Base-by-base conservation (phyloP, 2,797 vertebrate species). In the Poeciliopsis presidionis region DNA sequence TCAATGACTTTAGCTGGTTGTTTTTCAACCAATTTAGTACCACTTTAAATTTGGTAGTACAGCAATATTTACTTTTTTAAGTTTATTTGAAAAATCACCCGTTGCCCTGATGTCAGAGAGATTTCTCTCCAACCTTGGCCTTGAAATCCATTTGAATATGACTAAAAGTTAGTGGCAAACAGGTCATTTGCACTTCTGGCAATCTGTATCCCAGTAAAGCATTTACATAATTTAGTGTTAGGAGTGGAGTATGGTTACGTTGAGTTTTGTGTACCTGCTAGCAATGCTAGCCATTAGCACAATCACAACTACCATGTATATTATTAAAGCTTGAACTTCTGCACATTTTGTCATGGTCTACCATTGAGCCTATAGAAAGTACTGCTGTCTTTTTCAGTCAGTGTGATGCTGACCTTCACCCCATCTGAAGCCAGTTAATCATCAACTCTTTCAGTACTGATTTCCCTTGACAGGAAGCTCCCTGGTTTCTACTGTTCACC, bases 391-490 rank as follows among this genome's bases (percentile, higher is more conserved):
- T 71, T 43, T 71, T 46, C 67, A 46, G 43, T 71, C 49, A 57
- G 33, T 63, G 9, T 18, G 22, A 61, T 80, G 73, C 61, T 80
- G 71, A 84, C 86, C 75, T 89, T 86, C 74, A 77, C 43, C 81
- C 85, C 51, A 81, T 74, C 82, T 57, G 61, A 7, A 57, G 69
- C 76, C 14, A 51, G 87, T 90, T 86, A 88, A 87, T 91, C 12
- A 88, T 88, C 63, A 88, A 63, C 87, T 43, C 7, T 1, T 20
- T 73, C 83, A 59, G 43, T 28, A 30, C 45, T 55, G 28, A 77
- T 59, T 80, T 47, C 36, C 18, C 67, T 30, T 72, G 4, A 53
- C 28, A 53, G 30, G 46, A 55, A 8, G 22, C 3, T 39, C 18
- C 33, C 0, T 28, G 1, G 33, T 75, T 73, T 81, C 41, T 72